These are phyloP conservation scores for Callospermophilus lateralis DNA, from an alignment of 2,113 vertebrate species.

Conservation along the genomic window DNA sequence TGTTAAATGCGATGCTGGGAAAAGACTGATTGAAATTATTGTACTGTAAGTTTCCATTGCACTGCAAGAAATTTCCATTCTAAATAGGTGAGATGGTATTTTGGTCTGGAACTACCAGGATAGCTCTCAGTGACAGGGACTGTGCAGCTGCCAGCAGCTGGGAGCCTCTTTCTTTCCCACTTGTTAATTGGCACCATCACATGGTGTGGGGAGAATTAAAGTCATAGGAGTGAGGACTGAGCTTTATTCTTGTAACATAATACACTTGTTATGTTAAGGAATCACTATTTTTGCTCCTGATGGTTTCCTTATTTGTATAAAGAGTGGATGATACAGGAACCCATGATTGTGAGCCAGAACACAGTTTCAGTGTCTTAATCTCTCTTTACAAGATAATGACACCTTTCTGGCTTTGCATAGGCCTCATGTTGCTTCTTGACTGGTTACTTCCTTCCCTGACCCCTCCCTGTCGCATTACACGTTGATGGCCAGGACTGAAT, in stretches of 20 bases:
- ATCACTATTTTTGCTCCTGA: neutral
- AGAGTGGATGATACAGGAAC: neutral
- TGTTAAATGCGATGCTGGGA: neutral
- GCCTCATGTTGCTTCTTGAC: neutral
- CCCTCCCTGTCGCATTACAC: too few relatives aligned
- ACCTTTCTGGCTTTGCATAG: neutral
- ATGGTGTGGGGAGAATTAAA: neutral
- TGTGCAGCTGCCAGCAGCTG: neutral
- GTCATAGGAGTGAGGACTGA: neutral
- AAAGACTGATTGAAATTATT: neutral
- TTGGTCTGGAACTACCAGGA: neutral
- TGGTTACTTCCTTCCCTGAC: neutral
- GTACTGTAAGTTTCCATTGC: neutral
- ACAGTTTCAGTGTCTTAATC: neutral
- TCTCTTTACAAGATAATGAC: neutral
- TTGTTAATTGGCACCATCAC: neutral
- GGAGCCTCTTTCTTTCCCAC: fast-evolving
- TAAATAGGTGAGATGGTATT: neutral
- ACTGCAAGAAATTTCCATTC: neutral
- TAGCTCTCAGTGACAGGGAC: neutral
- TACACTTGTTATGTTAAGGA: neutral
- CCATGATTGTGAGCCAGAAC: neutral
- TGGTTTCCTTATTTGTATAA: neutral
- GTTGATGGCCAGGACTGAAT: neutral
- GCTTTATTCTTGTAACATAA: neutral